Evolutionary conservation across 2,797 vertebrate genomes (phyloP).

Genomic region (Coregonus suidteri): DNA sequence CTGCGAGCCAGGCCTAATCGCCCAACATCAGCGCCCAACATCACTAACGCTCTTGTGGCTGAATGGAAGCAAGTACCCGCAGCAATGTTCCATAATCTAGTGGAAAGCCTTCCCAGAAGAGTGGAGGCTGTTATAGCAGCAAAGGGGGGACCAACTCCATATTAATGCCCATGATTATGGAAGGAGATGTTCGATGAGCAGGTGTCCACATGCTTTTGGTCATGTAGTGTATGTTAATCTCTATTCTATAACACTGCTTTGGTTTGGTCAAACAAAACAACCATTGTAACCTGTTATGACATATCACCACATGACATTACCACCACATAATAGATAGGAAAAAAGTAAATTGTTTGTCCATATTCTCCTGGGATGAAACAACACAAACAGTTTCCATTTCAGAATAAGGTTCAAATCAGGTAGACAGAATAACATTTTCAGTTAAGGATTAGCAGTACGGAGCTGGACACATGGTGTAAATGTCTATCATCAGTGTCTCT

Average conservation of each 20-base stretch:
- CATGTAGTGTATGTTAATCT: constrained; percentile 30
- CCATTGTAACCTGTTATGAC: constrained; percentile 45
- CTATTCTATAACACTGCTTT: constrained; percentile 44
- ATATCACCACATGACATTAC: not conserved
- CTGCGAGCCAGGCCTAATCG: too few relatives aligned
- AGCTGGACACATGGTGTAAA: constrained; percentile 44
- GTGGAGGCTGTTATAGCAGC: too few relatives aligned
- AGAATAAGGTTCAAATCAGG: constrained; percentile 30
- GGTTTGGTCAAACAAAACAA: constrained; percentile 59
- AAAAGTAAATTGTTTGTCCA: not conserved
- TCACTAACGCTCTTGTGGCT: too few relatives aligned
- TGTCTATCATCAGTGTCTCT: constrained; percentile 61
- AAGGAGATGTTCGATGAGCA: too few relatives aligned
- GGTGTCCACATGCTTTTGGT: too few relatives aligned
- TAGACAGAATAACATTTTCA: constrained; percentile 62
- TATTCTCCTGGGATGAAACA: not conserved
- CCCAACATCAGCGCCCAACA: too few relatives aligned
- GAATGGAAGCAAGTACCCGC: too few relatives aligned
- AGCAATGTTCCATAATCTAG: too few relatives aligned
- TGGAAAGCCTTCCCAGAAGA: too few relatives aligned
- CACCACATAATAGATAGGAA: too few relatives aligned
- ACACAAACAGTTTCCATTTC: not conserved
- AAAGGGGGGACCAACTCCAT: too few relatives aligned
- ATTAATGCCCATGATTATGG: too few relatives aligned
- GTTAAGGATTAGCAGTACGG: constrained; percentile 66